These are phyloP conservation scores for Montipora capricornis DNA, from an alignment of 64 coral and sea anemone genomes.

Conservation along the genomic window DNA sequence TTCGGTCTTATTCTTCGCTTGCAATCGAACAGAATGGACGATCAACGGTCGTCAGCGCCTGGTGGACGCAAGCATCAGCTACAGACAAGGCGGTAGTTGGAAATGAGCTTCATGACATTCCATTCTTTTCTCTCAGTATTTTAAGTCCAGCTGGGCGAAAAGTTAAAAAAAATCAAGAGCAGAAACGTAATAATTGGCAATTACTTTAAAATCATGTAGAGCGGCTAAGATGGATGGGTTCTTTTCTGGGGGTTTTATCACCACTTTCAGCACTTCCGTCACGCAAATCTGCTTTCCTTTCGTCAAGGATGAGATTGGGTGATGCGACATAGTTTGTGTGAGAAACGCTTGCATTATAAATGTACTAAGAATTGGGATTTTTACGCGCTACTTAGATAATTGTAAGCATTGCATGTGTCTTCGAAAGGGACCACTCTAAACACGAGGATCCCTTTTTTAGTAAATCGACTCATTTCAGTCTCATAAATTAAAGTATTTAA, in stretches of 20 bases:
- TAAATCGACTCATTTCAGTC: too few species aligned
- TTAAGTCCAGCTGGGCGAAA: background rate
- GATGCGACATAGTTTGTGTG: background rate
- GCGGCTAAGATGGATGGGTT: background rate
- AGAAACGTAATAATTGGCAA: background rate
- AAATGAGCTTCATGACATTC: too few species aligned
- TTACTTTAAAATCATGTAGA: background rate
- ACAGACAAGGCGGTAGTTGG: conserved; percentile 21
- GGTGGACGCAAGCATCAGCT: conserved; percentile 25
- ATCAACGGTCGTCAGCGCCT: conserved; percentile 90
- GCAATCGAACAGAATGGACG: conserved; percentile 99
- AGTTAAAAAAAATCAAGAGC: background rate
- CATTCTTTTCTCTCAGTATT: too few species aligned
- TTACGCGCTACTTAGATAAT: background rate
- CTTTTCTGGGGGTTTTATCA: background rate
- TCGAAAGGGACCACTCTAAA: too few species aligned
- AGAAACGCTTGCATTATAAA: background rate
- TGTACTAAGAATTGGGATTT: too few species aligned
- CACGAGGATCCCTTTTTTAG: too few species aligned
- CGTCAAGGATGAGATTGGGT: background rate
- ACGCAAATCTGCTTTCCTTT: background rate
- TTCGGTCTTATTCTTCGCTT: conserved; percentile 98
- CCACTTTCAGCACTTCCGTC: background rate
- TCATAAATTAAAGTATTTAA: background rate
- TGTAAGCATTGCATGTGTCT: background rate